Base-by-base conservation (phyloP, 2,113 vertebrate genomes). In the Entomyzon cyanotis region DNA sequence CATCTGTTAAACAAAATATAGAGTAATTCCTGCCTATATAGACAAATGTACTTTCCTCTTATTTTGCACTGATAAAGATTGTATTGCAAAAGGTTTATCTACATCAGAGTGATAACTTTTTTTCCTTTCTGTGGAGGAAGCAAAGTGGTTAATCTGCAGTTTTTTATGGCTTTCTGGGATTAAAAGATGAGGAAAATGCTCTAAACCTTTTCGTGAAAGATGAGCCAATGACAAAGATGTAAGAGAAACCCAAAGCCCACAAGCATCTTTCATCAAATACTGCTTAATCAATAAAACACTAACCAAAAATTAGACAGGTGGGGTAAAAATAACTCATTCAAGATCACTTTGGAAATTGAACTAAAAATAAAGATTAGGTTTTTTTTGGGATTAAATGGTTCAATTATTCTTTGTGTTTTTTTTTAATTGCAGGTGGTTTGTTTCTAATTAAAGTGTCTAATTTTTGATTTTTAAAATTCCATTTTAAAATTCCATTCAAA, bases 321-420 rank as follows among this genome's bases (percentile, higher is more conserved):
- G 44, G 44, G 24, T 87, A 79, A 94, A 97, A 97, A 97, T 96
- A 97, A 87, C 87, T 28, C 55, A 28, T 56, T 85, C 30, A 88
- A 70, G 69, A 89, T 91, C 15, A 27, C 75, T 94, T 94, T 86
- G 87, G 60, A 96, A 93, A 84, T 39, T 2, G 55, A 50, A 46
- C 69, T 89, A 75, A 95, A 97, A 94, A 91, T 86, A 95, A 90
- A 58, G 24, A 39, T 24, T 39, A 79, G 12, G 15, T 74, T 89
- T 92, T 96, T 63, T 3, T 42, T 27, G 19, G 47, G 8, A 50
- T 71, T 82, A 60, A 55, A 84, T 39, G 17, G 15, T 33, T 71
- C 56, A 64, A 58, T 79, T 5, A 19, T 65, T 46, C 7, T 44
- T 78, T 44, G 5, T 60, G 20, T 33, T n/a, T 50, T 62, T 15